These are phyloP conservation scores for Cosmorhoe ocellata DNA, from an alignment of 2,888 invertebrate genomes.

Conservation along the genomic window DNA sequence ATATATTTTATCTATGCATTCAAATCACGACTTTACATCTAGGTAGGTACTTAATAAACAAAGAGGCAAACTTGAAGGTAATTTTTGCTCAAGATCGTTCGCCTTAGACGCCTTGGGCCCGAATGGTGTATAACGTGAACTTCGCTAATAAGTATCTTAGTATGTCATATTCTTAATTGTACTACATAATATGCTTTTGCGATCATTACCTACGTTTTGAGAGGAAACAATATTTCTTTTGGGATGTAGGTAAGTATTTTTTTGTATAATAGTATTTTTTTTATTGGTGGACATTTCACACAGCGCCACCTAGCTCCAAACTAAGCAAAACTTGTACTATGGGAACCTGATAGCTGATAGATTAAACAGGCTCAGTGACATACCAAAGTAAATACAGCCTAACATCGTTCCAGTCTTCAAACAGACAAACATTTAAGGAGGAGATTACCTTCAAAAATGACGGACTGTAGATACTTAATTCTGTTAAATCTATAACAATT, in stretches of 20 bases:
- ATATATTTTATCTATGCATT: too few species aligned
- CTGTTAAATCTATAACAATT: too few species aligned
- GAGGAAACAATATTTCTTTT: conserved; percentile 54
- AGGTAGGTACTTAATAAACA: too few species aligned
- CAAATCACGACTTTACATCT: too few species aligned
- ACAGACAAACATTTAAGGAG: neutral
- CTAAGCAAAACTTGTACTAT: too few species aligned
- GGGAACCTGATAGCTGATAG: too few species aligned
- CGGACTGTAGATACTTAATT: too few species aligned
- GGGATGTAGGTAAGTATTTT: conserved; percentile 67
- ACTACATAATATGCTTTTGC: conserved; percentile 41
- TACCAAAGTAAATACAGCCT: conserved; percentile 10
- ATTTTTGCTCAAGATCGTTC: too few species aligned
- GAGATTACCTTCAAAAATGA: neutral
- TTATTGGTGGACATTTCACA: too few species aligned
- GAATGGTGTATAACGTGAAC: conserved; percentile 70
- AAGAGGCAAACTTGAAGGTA: too few species aligned
- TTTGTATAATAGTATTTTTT: conserved; percentile 55
- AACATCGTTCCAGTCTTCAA: neutral
- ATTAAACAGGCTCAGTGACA: conserved; percentile 41
- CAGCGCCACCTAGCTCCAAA: too few species aligned
- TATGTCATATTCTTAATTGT: conserved; percentile 49
- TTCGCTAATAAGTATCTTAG: conserved; percentile 62
- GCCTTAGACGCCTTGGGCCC: conserved; percentile 63
- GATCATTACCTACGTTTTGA: conserved; percentile 63